phyloP scores from a whole-genome alignment of 2,888 invertebrate genomes.

The Lymantria monacha region DNA sequence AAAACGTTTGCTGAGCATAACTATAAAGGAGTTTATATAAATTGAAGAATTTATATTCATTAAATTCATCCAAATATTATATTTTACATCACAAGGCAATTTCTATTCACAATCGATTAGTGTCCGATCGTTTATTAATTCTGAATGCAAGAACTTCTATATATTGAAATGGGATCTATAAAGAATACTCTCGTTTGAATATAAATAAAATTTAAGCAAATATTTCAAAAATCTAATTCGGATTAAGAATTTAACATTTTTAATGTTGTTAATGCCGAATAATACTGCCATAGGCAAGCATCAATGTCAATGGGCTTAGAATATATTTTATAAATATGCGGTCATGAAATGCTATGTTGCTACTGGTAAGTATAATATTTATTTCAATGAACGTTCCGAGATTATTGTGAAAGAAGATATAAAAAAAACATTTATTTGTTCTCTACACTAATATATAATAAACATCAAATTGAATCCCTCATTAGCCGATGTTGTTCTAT shows the following conservation, averaged over 20 bases:
- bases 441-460: slow-evolving; percentile 14
- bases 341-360: slow-evolving; percentile 21
- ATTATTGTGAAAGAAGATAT: slow-evolving; percentile 10
- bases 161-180: slow-evolving; percentile 53
- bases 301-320: slow-evolving; percentile 8
- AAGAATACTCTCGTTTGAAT: slow-evolving; percentile 53
- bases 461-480: slow-evolving; percentile 13
- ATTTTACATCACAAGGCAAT: slow-evolving; percentile 51
- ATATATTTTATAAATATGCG: slow-evolving; percentile 16
- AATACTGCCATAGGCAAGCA: slow-evolving; percentile 18
- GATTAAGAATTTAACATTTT: slow-evolving; percentile 34
- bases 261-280: slow-evolving; percentile 25
- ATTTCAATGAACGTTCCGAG: slow-evolving; percentile 19
- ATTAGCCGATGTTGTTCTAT: slow-evolving; percentile 22
- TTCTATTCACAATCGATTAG: slow-evolving; percentile 67
- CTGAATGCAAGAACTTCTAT: slow-evolving; percentile 44
- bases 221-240: slow-evolving; percentile 44
- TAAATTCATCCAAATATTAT: slow-evolving; percentile 53
- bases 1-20: slow-evolving; percentile 41
- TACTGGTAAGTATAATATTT: slow-evolving; percentile 13
- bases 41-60: slow-evolving; percentile 49
- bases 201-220: slow-evolving; percentile 61
- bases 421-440: slow-evolving; percentile 6
- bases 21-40: slow-evolving; percentile 52
- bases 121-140: slow-evolving; percentile 50